Percentiles rank a stretch among this genome's conserved stretches.
Conservation (phyloP, 2,113 vertebrate species). For the Geococcyx californianus region DNA sequence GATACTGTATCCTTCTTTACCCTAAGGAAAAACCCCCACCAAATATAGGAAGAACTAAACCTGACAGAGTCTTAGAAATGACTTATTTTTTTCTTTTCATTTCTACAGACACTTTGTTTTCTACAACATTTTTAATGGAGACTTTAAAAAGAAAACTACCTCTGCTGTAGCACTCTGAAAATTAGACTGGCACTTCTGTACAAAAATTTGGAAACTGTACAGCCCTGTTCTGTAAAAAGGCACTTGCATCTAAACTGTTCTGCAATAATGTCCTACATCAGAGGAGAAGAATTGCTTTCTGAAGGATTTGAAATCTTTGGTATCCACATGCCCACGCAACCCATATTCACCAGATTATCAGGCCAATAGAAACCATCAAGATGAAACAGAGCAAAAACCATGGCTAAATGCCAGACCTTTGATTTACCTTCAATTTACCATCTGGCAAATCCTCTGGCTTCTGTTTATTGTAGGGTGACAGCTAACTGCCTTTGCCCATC, state of each 20-base stretch:
- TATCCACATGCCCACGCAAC: background rate
- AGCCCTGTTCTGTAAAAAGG: background rate
- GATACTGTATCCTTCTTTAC: background rate
- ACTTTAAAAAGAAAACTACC: background rate
- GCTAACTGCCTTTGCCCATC: background rate
- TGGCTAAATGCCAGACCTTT: background rate
- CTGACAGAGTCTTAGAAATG: background rate
- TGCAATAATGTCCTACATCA: background rate
- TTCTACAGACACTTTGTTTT: background rate
- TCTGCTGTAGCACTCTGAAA: background rate
- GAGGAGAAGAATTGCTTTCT: background rate
- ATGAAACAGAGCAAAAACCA: background rate
- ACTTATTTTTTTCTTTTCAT: background rate
- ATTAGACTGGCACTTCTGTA: background rate
- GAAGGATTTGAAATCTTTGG: background rate
- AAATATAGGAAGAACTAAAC: background rate
- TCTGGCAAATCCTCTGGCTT: background rate
- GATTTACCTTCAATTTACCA: slow-evolving; percentile 19
- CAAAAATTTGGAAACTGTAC: background rate
- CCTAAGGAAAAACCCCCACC: background rate
- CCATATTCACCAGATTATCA: background rate
- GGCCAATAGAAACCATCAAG: background rate
- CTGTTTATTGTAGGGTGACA: background rate
- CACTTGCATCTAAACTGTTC: background rate
- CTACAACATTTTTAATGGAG: background rate